Evolutionary conservation across 2,888 invertebrate species (phyloP), one percentile per base, ranked within the genome.

Genomic region (Mellilla xanthometata): DNA sequence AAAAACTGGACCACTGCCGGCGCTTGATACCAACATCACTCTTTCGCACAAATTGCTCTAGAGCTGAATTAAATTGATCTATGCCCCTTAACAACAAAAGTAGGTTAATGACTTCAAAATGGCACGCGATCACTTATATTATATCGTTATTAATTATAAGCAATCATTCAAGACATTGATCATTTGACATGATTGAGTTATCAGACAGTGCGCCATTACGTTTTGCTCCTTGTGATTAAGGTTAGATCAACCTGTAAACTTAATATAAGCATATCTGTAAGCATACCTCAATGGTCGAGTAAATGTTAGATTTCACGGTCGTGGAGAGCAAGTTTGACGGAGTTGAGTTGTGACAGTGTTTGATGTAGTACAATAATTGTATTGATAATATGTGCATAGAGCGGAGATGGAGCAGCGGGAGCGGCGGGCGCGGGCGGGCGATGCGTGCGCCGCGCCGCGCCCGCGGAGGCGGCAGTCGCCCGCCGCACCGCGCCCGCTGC

Each of bases 331-430:
- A 72, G 61, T 69, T 75, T 75, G 77, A 75, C 74, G 73, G 63
- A 67, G 65, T 76, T 66, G 67, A 68, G 69, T 59, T 72, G 69
- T 71, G 70, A 63, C 76, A 72, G 63, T 73, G 80, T 76, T 81
- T 80, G 62, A 72, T 81, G 74, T 76, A 60, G 77, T 80, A 81
- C 77, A 83, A 85, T 88, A 82, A 84, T 84, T 86, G 85, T 88
- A 88, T 88, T 88, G 88, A 88, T 87, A 86, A 87, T 86, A 88
- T 87, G 81, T 78, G 76, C 80, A 81, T 79, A 76, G 81, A 77
- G 76, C 76, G 69, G 84, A 84, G 85, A 83, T 84, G 84, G 77
- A 81, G 79, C 74, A 73, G 71, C 75, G 61, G 61, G 48, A 3
- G 23, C 8, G 23, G 23, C 7, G 64, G 53, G 66, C 52, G 62